Evolutionary conservation across 2,113 vertebrate genomes (phyloP), one percentile per base, ranked within the genome.

Genomic region (Paedocypris sp.): DNA sequence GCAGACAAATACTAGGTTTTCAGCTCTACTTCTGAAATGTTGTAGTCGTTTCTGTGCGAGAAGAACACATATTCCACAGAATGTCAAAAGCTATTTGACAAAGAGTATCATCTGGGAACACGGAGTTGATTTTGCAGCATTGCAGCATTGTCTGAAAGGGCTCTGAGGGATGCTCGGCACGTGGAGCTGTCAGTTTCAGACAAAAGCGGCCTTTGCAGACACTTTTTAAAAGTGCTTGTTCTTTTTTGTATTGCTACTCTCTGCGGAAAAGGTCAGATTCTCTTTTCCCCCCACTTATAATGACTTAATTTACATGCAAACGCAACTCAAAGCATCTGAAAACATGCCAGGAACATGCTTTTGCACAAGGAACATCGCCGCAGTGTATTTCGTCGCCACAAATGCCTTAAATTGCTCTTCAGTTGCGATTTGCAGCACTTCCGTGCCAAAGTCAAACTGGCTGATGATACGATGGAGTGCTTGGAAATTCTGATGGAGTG

Each of bases 211-310:
- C 5, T 19, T 31, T 35, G 20, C 22, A 4, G 23, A 43, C 16
- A 47, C 18, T 28, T 35, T 33, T 61, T 33, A 48, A 63, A 67
- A 31, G 60, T 67, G 60, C 43, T 38, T 20, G 20, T 18, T 18
- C 33, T 52, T 47, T 12, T 47, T 47, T 31, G 13, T 19, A 28
- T 32, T 32, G 32, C 47, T 69, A 32, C n/a, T 15, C 32, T 69
- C 36, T 52, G 20, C 29, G 9, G 39, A 66, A 58, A 66, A 66
- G 64, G 64, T 60, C 64, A 60, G 12, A 25, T 4, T 53, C 50
- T 16, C 13, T 28, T 39, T 57, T 49, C 32, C n/a, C n/a, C n/a
- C 38, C 42, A 20, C 31, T 58, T 15, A 31, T 43, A 58, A 43
- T 31, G 54, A 31, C 54, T 43, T 58, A 6, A 58, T 58, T 42